Percentiles rank a stretch among this genome's conserved stretches.
Evolutionary conservation across 2,888 invertebrate species (phyloP).

Genomic region (Aleiodes alternator): DNA sequence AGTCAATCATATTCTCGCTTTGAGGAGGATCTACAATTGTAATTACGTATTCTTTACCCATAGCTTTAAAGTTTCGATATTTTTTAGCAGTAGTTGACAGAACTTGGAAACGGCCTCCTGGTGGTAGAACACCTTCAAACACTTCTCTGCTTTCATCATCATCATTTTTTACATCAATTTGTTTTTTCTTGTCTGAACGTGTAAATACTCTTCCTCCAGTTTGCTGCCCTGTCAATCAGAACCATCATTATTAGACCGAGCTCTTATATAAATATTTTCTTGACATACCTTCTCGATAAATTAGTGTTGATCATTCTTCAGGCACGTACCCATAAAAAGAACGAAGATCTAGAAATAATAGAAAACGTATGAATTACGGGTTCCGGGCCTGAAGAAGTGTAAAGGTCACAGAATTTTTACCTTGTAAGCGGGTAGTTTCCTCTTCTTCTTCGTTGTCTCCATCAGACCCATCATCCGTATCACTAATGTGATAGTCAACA

Average conservation of each 20-base stretch:
- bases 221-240: too few species aligned
- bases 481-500: too few species aligned
- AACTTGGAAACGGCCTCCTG: not conserved
- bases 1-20: not conserved
- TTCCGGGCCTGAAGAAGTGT: too few species aligned
- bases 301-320: not conserved
- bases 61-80: not conserved
- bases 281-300: not conserved
- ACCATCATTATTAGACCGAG: too few species aligned
- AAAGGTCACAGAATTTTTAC: not conserved
- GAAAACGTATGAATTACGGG: not conserved
- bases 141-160: too few species aligned
- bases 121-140: not conserved
- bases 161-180: not conserved
- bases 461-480: not conserved
- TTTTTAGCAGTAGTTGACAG: not conserved
- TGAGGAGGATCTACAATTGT: not conserved
- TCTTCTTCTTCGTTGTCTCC: not conserved
- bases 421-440: not conserved
- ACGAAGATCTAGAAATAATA: not conserved
- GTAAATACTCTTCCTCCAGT: too few species aligned
- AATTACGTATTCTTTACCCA: not conserved
- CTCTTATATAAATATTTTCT: too few species aligned
- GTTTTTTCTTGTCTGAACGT: not conserved
- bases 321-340: not conserved